Percentiles rank a stretch among this genome's conserved stretches.
Evolutionary conservation across 2,113 vertebrate genomes (phyloP).

Genomic region (Athene cunicularia): DNA sequence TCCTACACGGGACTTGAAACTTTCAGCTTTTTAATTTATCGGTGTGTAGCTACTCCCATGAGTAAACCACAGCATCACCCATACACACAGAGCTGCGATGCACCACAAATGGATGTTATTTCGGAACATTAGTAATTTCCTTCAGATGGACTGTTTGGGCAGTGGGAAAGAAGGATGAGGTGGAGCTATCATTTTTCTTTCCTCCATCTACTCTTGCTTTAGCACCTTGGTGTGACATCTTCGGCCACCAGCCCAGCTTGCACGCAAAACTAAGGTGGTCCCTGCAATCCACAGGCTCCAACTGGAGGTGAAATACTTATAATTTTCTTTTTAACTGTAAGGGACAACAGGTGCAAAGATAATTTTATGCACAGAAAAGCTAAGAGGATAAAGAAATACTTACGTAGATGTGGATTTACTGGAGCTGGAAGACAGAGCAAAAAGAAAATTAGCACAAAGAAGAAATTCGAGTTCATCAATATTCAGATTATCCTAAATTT

Average conservation of each 20-base stretch:
- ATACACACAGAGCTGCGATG: not conserved
- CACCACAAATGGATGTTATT: not conserved
- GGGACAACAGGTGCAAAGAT: accelerated
- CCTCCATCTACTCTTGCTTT: not conserved
- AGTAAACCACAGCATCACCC: not conserved
- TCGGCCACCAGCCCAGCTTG: not conserved
- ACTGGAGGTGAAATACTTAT: accelerated
- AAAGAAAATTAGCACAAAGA: conserved; percentile 27
- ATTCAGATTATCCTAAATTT: not conserved
- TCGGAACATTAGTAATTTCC: not conserved
- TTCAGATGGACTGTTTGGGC: not conserved
- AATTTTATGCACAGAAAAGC: not conserved
- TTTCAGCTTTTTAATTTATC: too few species aligned
- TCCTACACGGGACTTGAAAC: not conserved
- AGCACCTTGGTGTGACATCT: too few species aligned
- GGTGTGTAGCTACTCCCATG: not conserved
- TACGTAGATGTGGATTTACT: conserved; percentile 81
- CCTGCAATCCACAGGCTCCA: accelerated
- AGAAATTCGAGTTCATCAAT: not conserved
- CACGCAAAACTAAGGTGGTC: not conserved
- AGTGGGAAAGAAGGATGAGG: not conserved
- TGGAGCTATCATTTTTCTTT: not conserved
- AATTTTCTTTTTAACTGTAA: not conserved
- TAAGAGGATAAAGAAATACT: conserved; percentile 60
- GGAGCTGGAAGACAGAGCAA: conserved; percentile 72